Evolutionary conservation across 2,113 vertebrate species (phyloP), one percentile per base, ranked within the genome.

Genomic region (Nycticebus coucang): DNA sequence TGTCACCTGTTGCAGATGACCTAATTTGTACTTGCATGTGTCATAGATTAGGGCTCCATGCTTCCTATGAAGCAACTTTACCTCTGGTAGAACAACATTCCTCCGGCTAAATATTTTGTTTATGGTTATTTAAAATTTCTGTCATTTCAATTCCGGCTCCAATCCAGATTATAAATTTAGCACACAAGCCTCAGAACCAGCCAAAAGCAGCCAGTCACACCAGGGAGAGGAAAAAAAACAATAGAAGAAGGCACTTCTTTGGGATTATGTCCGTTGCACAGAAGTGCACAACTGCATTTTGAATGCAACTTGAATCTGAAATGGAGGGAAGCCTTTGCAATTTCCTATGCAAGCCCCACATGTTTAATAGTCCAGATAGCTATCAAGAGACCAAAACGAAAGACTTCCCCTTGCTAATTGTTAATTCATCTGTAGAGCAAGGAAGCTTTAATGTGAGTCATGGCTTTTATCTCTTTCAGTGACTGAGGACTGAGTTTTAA

Each of bases 1-100:
- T 98, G 98, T 98, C 98, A 98, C 98, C 97, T 98, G 98, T 98
- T 98, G 98, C 97, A 0, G 97, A 93, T 98, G 98, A 98, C 98
- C 98, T 98, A 98, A 98, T 98, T 98, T 98, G 97, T 98, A 97
- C 97, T 98, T 96, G 97, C 97, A 81, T 97, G 97, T 97, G 96
- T 98, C 97, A 97, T 53, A 97, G 97, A 97, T 98, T 97, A 97
- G 94, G 94, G 93, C 97, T 84, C 84, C 83, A 14, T 91, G 92
- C 96, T 98, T 95, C 91, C 26, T 37, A 64, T 33, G 84, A 71
- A 96, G 82, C 89, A 88, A 89, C 97, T 94, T 90, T 24, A 60
- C 71, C 57, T 37, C 75, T 18, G 30, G 69, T 91, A 92, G 87
- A 95, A 81, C 50, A 7, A 68, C 60, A 53, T 83, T 59, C 50